These are phyloP conservation scores for Miichthys miiuy DNA, from an alignment of 2,797 vertebrate genomes.

Conservation along the genomic window DNA sequence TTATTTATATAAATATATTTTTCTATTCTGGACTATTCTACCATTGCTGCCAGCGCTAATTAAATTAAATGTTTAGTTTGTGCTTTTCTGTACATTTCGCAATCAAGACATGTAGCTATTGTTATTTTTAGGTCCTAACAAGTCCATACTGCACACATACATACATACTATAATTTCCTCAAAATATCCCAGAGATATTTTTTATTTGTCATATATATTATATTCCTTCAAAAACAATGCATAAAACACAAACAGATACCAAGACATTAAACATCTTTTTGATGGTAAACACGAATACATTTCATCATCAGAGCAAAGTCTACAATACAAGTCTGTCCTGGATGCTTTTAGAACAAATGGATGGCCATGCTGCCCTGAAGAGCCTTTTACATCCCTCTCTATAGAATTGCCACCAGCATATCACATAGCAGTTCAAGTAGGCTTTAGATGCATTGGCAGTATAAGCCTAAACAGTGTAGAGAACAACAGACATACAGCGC, in stretches of 20 bases:
- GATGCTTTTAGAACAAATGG: constrained; percentile 56
- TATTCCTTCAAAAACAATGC: neutral
- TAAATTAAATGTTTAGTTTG: neutral
- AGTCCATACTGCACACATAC: neutral
- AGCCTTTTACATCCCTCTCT: constrained; percentile 59
- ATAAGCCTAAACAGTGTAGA: constrained; percentile 63
- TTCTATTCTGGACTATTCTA: constrained; percentile 39
- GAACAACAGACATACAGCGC: constrained; percentile 69
- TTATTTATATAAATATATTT: constrained; percentile 11
- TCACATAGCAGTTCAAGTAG: constrained; percentile 66
- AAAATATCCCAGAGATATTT: neutral
- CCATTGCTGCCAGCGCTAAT: constrained; percentile 15
- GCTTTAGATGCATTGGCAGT: constrained; percentile 67
- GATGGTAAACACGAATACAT: neutral
- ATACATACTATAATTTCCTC: neutral
- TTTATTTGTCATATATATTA: neutral
- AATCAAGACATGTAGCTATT: neutral
- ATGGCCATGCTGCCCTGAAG: constrained; percentile 46
- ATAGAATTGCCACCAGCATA: constrained; percentile 59
- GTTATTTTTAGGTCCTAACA: neutral
- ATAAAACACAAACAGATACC: neutral
- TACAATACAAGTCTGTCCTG: constrained; percentile 10
- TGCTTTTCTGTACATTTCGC: neutral
- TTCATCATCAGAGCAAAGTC: constrained; percentile 18
- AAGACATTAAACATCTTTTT: neutral